phyloP scores from a whole-genome alignment of 2,113 vertebrate species.

The Murina feae region DNA sequence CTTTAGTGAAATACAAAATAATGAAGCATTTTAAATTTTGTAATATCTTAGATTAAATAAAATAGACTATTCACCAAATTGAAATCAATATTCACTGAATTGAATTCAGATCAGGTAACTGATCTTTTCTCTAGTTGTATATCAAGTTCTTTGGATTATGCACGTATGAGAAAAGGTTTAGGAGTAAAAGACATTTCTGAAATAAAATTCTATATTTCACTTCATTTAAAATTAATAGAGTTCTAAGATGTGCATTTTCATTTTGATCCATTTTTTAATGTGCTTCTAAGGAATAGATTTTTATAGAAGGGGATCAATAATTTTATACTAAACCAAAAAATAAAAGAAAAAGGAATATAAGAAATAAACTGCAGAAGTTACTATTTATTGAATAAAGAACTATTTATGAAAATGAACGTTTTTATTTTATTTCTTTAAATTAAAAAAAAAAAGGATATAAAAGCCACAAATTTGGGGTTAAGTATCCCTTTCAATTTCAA shows the following conservation, averaged over 20 bases:
- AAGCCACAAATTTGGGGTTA: background rate
- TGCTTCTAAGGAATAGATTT: background rate
- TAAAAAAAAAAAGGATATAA: background rate
- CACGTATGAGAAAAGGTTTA: background rate
- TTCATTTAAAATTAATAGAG: background rate
- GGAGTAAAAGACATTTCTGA: background rate
- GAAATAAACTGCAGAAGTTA: background rate
- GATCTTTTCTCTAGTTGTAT: background rate
- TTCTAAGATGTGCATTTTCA: background rate
- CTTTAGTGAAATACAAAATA: background rate
- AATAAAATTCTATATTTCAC: background rate
- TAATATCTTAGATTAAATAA: background rate
- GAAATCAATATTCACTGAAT: background rate
- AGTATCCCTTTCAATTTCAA: background rate
- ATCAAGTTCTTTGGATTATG: background rate
- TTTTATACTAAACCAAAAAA: background rate
- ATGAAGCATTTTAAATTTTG: background rate
- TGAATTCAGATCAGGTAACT: background rate
- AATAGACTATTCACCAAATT: background rate
- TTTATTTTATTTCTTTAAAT: background rate
- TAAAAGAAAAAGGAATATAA: background rate
- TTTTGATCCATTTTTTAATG: background rate
- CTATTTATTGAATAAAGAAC: background rate
- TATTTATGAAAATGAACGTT: background rate
- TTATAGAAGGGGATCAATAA: background rate